A percentile compares a stretch with the other conserved stretches of the same genome.
These are phyloP conservation scores for Acronicta alni DNA, from an alignment of 2,888 invertebrate species.

Conservation along the genomic window DNA sequence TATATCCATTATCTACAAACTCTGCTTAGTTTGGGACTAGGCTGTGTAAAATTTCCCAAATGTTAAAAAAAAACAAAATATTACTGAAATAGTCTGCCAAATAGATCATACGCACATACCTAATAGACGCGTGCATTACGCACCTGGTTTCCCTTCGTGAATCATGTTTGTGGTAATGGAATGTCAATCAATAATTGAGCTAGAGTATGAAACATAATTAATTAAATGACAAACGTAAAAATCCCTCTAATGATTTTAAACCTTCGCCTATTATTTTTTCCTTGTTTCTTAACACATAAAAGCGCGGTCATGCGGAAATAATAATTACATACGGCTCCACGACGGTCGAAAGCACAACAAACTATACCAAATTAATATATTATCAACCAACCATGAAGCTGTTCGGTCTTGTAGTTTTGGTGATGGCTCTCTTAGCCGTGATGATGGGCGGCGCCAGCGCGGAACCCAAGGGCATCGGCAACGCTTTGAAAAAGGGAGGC, in stretches of 20 bases:
- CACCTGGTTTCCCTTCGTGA: no score
- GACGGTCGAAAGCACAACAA: background rate
- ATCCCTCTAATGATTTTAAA: conserved; percentile 22
- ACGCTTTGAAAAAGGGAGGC: no score
- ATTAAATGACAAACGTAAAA: conserved; percentile 10
- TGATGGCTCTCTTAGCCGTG: conserved; percentile 36
- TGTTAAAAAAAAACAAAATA: no score
- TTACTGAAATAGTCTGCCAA: no score
- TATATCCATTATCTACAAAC: no score
- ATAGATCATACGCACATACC: no score
- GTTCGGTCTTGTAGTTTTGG: conserved; percentile 22
- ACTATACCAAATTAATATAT: no score
- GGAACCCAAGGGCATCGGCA: no score
- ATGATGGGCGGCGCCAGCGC: conserved; percentile 22
- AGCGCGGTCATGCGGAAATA: background rate
- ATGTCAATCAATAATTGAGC: background rate
- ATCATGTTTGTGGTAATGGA: background rate
- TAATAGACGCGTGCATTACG: no score
- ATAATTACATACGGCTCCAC: background rate
- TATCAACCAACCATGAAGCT: conserved; percentile 27
- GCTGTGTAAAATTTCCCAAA: no score
- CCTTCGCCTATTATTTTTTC: conserved; percentile 21
- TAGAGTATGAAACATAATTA: background rate
- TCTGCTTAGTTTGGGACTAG: no score
- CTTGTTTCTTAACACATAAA: conserved; percentile 11